Base-by-base conservation (phyloP, 2,888 invertebrate species). In the Hypena proboscidalis region DNA sequence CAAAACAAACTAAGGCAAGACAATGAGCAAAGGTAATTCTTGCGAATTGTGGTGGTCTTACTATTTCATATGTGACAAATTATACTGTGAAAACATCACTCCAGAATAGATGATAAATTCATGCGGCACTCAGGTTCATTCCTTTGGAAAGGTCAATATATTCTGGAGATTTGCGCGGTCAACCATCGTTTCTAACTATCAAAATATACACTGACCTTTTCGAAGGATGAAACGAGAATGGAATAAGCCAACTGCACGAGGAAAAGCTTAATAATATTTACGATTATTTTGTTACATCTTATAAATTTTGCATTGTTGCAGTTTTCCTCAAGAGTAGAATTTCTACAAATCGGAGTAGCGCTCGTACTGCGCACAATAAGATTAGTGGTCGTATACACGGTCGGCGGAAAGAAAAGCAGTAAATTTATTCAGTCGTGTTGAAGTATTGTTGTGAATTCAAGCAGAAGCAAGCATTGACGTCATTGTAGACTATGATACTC, bases 1-100 rank as follows among this genome's bases (percentile, higher is more conserved):
- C 60, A 58, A 58, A 65, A 59, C 48, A 41, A 56, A 63, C 57
- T 50, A 50, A 51, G 53, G 64, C 44, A 42, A 32, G 52, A 60
- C 30, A 27, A 42, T 42, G 41, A 49, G 37, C 35, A 44, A 50
- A 47, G 48, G 42, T 36, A 49, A 50, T 49, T 55, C 50, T 43
- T 36, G 38, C 48, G 6, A 31, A 14, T 33, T 45, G 44, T 31
- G 17, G 37, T 21, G 44, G 11, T 30, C 31, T 38, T 54, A 43
- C 35, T 22, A 40, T 47, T 51, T 39, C 40, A 45, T 48, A 43
- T 7, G 7, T 17, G 10, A 14, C 29, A 11, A 21, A 20, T 20
- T 26, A 36, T 27, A 27, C 20, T 19, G 17, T 11, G 4, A 25
- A 25, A 29, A 29, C 15, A 29, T 15, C 14, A 14, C 13, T 13